phyloP scores from a whole-genome alignment of 2,797 vertebrate genomes.

The Cynodonichthys magdalenae region DNA sequence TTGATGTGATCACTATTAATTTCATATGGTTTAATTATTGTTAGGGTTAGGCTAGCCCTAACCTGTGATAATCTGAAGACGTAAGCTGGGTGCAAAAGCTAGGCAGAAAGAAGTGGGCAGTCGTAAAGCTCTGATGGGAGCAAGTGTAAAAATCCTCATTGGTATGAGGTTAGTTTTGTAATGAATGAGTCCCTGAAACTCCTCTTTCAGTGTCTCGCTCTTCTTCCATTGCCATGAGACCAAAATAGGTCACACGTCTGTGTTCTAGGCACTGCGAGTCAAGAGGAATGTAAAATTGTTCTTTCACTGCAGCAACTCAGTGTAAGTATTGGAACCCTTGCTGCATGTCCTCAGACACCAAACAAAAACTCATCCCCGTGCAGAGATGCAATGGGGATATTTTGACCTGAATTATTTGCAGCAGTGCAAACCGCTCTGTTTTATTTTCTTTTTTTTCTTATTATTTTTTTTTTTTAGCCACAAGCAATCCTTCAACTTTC shows the following conservation, averaged over 20 bases:
- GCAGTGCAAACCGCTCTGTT: conserved; percentile 12
- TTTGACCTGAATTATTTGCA: conserved; percentile 29
- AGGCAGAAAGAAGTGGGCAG: conserved; percentile 1
- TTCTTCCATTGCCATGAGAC: conserved; percentile 3
- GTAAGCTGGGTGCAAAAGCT: conserved; percentile 6
- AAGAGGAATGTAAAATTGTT: conserved; percentile 22
- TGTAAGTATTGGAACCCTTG: conserved; percentile 12
- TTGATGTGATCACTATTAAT: conserved; percentile 10
- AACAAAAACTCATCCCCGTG: conserved; percentile 28
- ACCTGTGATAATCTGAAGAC: conserved; percentile 15
- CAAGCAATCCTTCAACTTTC: conserved; percentile 29
- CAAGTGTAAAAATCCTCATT: background rate
- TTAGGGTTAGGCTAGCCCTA: no score
- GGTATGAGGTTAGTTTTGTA: conserved; percentile 12
- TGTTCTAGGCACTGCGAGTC: conserved; percentile 25
- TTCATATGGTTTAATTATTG: conserved; percentile 3
- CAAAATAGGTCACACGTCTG: conserved; percentile 44
- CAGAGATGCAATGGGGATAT: conserved; percentile 40
- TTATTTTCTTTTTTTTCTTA: no score
- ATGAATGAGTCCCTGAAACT: background rate
- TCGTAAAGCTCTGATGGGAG: conserved; percentile 15
- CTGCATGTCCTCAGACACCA: conserved; percentile 9
- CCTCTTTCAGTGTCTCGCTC: background rate
- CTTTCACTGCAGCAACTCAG: conserved; percentile 21
- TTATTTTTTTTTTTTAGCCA: conserved; percentile 33